These are phyloP conservation scores for Zeuzera pyrina DNA, from an alignment of 2,888 invertebrate genomes.

Conservation along the genomic window DNA sequence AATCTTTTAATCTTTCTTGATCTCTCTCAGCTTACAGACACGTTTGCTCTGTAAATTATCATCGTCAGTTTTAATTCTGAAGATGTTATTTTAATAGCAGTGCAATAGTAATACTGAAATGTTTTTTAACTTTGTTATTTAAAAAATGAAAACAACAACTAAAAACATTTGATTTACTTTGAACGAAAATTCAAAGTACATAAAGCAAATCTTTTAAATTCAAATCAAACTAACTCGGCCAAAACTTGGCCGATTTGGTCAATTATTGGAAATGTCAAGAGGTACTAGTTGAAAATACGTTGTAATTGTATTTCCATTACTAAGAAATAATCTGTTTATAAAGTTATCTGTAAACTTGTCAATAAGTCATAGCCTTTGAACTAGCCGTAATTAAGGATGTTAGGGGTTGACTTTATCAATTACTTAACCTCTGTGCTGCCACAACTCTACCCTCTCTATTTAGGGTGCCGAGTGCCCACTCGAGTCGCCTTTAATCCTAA, in stretches of 20 bases:
- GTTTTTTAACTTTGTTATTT: too few species aligned
- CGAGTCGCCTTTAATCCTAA: constrained; percentile 46
- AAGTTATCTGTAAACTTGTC: constrained; percentile 21
- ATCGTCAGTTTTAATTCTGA: too few species aligned
- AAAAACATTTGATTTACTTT: too few species aligned
- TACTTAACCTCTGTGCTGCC: constrained; percentile 42
- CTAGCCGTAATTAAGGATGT: constrained; percentile 46
- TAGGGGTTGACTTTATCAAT: constrained; percentile 57
- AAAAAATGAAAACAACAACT: too few species aligned
- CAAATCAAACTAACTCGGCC: too few species aligned
- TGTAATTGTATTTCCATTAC: background rate
- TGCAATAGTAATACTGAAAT: too few species aligned
- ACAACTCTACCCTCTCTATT: constrained; percentile 22
- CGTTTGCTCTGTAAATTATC: too few species aligned
- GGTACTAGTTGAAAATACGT: background rate
- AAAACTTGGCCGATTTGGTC: constrained; percentile 22
- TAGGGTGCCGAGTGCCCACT: constrained; percentile 23
- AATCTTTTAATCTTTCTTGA: too few species aligned
- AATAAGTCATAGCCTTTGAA: constrained; percentile 24
- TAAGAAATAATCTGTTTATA: constrained; percentile 27
- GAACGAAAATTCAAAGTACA: too few species aligned
- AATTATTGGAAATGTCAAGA: background rate
- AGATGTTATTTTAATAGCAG: too few species aligned
- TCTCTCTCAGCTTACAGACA: too few species aligned
- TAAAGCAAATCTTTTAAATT: too few species aligned